Evolutionary conservation across 2,888 invertebrate genomes (phyloP).

Genomic region (Melanostoma scalare): DNA sequence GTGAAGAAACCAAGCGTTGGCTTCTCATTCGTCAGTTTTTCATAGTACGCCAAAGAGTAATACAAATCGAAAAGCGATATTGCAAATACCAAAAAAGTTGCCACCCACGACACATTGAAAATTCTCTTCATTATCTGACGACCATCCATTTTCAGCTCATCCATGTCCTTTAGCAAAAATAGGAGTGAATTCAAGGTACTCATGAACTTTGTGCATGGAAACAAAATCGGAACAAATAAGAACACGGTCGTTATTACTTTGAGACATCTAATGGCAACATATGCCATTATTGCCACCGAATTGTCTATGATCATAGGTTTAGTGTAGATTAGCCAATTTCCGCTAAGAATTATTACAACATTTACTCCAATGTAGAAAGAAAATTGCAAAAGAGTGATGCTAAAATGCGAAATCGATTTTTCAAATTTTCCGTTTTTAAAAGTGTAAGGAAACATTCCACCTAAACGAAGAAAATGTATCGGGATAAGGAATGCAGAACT

Average conservation of each 20-base stretch:
- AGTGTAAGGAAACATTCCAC: too few relatives aligned
- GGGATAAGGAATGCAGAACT: too few relatives aligned
- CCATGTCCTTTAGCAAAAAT: conserved; percentile 56
- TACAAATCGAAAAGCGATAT: conserved; percentile 65
- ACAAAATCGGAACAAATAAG: too few relatives aligned
- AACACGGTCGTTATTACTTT: conserved; percentile 70
- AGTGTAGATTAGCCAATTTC: too few relatives aligned
- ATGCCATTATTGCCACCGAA: conserved; percentile 21
- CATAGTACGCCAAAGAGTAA: conserved; percentile 75
- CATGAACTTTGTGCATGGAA: too few relatives aligned
- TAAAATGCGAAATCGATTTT: too few relatives aligned
- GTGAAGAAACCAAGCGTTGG: conserved; percentile 70
- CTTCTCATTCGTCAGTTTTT: conserved; percentile 64
- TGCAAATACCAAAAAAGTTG: background rate
- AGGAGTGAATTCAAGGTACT: conserved; percentile 24
- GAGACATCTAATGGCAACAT: conserved; percentile 71
- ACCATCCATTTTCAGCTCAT: conserved; percentile 68
- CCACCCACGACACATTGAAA: conserved; percentile 19
- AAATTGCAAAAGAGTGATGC: too few relatives aligned
- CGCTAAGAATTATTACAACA: too few relatives aligned
- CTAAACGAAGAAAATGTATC: too few relatives aligned
- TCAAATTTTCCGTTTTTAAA: too few relatives aligned
- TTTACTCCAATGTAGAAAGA: too few relatives aligned
- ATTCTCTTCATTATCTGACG: conserved; percentile 61
- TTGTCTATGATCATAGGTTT: too few relatives aligned